A percentile compares a stretch with the other conserved stretches of the same genome.
Evolutionary conservation across 2,797 vertebrate species (phyloP).

Genomic region (Xiphophorus birchmanni): DNA sequence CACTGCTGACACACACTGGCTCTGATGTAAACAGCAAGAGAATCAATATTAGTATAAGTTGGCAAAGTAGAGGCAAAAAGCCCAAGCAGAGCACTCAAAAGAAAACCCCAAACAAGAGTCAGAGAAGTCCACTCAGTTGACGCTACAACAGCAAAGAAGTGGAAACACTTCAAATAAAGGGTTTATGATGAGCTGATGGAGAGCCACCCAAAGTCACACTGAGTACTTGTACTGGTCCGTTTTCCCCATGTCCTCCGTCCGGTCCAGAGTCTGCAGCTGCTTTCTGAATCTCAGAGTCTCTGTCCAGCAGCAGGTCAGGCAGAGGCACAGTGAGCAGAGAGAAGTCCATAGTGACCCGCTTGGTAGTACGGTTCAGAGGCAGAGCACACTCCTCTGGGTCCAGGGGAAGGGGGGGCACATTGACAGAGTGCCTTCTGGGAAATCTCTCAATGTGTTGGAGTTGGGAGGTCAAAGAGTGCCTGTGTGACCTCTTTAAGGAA

Average conservation of each 20-base stretch:
- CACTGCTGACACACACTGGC: slow-evolving; percentile 84
- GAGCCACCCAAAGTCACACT: slow-evolving; percentile 29
- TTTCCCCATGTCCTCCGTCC: slow-evolving; percentile 41
- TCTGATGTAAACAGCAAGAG: slow-evolving; percentile 66
- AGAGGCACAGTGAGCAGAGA: slow-evolving; percentile 83
- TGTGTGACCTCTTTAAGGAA: slow-evolving; percentile 41
- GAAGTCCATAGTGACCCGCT: slow-evolving; percentile 93
- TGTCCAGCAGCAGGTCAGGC: slow-evolving; percentile 74
- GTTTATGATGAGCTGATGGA: slow-evolving; percentile 34
- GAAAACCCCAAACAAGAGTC: slow-evolving; percentile 2
- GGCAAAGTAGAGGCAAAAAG: slow-evolving; percentile 1
- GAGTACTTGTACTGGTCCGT: slow-evolving; percentile 75
- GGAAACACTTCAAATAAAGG: slow-evolving; percentile 1
- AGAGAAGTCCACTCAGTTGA: neutral
- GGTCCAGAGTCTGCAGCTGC: slow-evolving; percentile 14
- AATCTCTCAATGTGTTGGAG: slow-evolving; percentile 84
- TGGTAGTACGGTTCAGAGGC: slow-evolving; percentile 72
- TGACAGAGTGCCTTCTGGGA: slow-evolving; percentile 89
- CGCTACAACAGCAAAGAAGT: neutral
- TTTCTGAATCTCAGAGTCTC: slow-evolving; percentile 31
- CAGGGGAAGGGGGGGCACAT: slow-evolving; percentile 75
- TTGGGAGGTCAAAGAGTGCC: slow-evolving; percentile 54
- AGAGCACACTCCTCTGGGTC: slow-evolving; percentile 77
- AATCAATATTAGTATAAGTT: neutral
- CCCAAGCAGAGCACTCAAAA: slow-evolving; percentile 4